Conservation (phyloP, 2,113 vertebrate species). For the Chaetodon trifascialis region DNA sequence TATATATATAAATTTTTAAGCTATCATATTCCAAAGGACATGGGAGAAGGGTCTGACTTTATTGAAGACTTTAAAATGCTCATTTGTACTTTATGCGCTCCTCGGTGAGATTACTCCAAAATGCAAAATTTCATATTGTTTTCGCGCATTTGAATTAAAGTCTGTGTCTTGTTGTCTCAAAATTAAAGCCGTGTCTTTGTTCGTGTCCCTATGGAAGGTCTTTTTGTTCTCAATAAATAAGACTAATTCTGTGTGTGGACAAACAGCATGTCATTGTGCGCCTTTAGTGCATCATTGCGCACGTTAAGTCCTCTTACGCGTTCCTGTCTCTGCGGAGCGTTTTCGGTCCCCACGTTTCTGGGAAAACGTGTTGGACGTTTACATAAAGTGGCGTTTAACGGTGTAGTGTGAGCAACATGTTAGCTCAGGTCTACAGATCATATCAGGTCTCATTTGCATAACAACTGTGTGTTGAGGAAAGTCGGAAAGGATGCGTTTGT, state of each 20-base stretch:
- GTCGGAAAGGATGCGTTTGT: not conserved
- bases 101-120: too few species aligned
- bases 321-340: not conserved
- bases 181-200: not conserved
- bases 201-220: too few species aligned
- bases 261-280: not conserved
- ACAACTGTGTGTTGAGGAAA: not conserved
- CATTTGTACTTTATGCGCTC: not conserved
- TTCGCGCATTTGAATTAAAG: not conserved
- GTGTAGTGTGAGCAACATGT: conserved; percentile 3
- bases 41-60: not conserved
- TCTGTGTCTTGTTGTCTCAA: not conserved
- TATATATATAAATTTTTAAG: not conserved
- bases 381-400: conserved; percentile 23
- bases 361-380: not conserved
- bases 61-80: not conserved
- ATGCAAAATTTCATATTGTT: not conserved
- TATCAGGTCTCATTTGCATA: conserved; percentile 65
- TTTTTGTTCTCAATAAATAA: not conserved
- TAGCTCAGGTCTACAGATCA: conserved; percentile 14
- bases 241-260: not conserved
- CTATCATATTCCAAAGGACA: not conserved
- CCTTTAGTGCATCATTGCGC: not conserved
- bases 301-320: not conserved
- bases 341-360: not conserved